A percentile compares a stretch with the other conserved stretches of the same genome.
phyloP scores from a whole-genome alignment of 2,797 vertebrate species.

The Vireo griseus region DNA sequence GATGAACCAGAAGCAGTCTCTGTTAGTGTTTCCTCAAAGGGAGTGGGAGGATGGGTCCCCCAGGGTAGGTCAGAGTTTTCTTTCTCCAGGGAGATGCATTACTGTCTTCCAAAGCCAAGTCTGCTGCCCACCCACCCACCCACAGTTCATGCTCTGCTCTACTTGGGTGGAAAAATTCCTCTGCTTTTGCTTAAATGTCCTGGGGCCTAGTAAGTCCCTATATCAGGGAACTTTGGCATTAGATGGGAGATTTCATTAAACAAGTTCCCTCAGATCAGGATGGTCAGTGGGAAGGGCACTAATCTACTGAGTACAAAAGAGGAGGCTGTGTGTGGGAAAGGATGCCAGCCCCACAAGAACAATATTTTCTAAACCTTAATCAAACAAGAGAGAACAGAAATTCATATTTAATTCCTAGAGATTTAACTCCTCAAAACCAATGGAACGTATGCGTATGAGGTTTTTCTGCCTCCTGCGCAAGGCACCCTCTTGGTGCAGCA shows the following conservation, averaged over 20 bases:
- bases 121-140: not conserved
- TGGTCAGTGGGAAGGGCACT: not conserved
- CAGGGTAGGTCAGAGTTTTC: not conserved
- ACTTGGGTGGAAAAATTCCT: not conserved
- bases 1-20: not conserved
- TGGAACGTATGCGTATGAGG: fast-evolving
- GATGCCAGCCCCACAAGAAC: fast-evolving
- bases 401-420: not conserved
- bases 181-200: not conserved
- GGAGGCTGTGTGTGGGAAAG: not conserved
- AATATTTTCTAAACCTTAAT: not conserved
- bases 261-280: not conserved
- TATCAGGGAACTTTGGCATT: not conserved
- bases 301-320: not conserved
- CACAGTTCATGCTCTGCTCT: not conserved
- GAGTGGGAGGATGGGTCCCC: not conserved
- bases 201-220: not conserved
- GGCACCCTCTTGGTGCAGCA: not conserved
- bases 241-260: not conserved
- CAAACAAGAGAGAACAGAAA: not conserved
- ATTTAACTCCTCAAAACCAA: not conserved
- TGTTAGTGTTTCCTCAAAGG: not conserved
- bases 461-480: not conserved
- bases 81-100: not conserved
- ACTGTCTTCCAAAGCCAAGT: not conserved